Evolutionary conservation across 2,888 invertebrate genomes (phyloP).

Genomic region (Eilema depressum): DNA sequence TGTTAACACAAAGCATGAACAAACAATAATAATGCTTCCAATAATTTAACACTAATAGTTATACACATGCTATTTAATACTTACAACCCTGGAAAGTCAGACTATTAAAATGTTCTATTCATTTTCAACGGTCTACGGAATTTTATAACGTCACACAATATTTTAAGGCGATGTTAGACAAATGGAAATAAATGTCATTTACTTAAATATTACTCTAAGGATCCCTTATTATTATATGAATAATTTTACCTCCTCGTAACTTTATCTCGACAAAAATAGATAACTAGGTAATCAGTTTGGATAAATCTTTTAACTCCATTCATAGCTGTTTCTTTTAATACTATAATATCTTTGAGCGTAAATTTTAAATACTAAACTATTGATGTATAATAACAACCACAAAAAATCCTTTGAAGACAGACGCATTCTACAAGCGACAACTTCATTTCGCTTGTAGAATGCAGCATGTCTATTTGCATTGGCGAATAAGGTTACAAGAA

Average conservation of each 20-base stretch:
- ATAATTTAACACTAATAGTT: constrained; percentile 42
- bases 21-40: constrained; percentile 18
- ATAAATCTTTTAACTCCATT: constrained; percentile 40
- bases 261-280: constrained; percentile 64
- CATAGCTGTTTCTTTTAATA: constrained; percentile 41
- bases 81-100: constrained; percentile 74
- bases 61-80: constrained; percentile 55
- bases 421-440: not conserved
- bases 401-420: not conserved
- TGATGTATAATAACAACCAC: constrained; percentile 15
- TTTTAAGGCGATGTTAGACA: constrained; percentile 33
- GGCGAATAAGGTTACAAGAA: not conserved
- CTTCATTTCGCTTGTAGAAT: constrained; percentile 7
- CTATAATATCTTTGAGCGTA: constrained; percentile 46
- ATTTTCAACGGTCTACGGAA: constrained; percentile 46
- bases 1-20: constrained; percentile 21
- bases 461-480: not conserved
- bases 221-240: constrained; percentile 39
- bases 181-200: constrained; percentile 32
- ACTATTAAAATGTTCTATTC: constrained; percentile 64
- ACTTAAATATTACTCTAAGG: constrained; percentile 41
- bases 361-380: constrained; percentile 19
- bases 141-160: constrained; percentile 40
- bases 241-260: constrained; percentile 40
- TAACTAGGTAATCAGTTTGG: constrained; percentile 36